Evolutionary conservation across 2,797 vertebrate genomes (phyloP), one percentile per base, ranked within the genome.

Genomic region (Gambusia yucatana): DNA sequence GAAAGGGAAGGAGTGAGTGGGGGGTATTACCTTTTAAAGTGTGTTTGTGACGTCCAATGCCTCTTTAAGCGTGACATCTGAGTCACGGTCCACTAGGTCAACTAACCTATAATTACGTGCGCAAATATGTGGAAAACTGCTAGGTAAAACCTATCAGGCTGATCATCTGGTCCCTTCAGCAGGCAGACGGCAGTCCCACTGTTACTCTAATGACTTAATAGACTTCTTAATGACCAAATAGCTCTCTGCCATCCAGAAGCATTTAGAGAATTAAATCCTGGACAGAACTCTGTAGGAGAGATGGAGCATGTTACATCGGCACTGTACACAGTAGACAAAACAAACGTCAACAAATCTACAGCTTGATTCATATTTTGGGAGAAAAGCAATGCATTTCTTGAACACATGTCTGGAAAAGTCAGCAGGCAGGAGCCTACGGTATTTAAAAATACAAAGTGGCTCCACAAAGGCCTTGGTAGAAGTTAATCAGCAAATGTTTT

Each of bases 171-270:
- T 89, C 70, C 85, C 6, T 82, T 89, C 76, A 81, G 93, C 91
- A 81, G 86, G 88, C 92, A 90, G 89, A 93, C 90, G 90, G 92
- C 90, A 82, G 93, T 93, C 91, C 91, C 90, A 91, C 91, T 92
- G 89, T 93, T 88, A 85, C 92, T 89, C 90, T 96, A 96, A 96
- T 95, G 89, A 96, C 94, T 95, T 96, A 95, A 96, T 95, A 93
- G 94, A 86, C 86, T 90, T 84, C 87, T 94, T 95, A 96, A 96
- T 95, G 93, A 96, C 95, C 95, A 95, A 96, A 96, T 95, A 95
- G 94, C 89, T 91, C 74, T 82, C 91, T 94, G 94, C 94, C 93
- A 94, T 95, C 95, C 94, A 95, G 93, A 95, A 95, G 89, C 94
- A 96, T 94, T 96, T 95, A 95, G 92, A 92, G 91, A 93, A 95